Percentiles rank a stretch among this genome's conserved stretches.
phyloP scores from a whole-genome alignment of 2,113 vertebrate species.

The Seriola dumerili region DNA sequence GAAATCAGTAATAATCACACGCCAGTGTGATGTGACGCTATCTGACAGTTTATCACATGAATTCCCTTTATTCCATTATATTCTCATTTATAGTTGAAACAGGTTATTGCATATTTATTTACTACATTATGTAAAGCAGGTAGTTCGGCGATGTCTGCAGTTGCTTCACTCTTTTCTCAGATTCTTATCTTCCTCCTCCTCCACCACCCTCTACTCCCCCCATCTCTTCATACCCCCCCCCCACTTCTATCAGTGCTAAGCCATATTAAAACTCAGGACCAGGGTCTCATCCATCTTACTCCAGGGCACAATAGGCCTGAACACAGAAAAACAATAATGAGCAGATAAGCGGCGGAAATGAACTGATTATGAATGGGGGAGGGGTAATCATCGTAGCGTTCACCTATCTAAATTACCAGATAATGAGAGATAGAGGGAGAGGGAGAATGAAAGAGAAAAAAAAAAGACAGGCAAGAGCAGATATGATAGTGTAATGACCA shows the following conservation, averaged over 20 bases:
- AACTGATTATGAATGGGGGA: conserved; percentile 62
- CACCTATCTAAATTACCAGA: conserved; percentile 66
- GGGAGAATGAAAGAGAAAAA: conserved; percentile 15
- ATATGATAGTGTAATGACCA: conserved; percentile 49
- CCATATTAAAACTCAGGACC: conserved; percentile 59
- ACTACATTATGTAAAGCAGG: not conserved
- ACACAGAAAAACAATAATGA: conserved; percentile 66
- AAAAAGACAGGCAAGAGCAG: conserved; percentile 13
- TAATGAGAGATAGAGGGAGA: conserved; percentile 59
- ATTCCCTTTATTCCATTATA: not conserved
- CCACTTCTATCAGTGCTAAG: conserved; percentile 7
- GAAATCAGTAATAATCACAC: not conserved
- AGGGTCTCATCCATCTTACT: conserved; percentile 58
- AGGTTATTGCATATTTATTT: not conserved
- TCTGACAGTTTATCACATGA: not conserved
- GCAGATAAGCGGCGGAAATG: conserved; percentile 66
- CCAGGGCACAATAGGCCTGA: conserved; percentile 50
- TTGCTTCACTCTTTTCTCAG: not conserved
- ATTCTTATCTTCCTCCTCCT: not conserved
- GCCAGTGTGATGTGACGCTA: not conserved
- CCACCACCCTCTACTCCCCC: not conserved
- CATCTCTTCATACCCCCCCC: not conserved
- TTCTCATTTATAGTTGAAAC: not conserved
- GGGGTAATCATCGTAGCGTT: conserved; percentile 43
- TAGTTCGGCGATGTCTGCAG: conserved; percentile 1